phyloP scores from a whole-genome alignment of 2,113 vertebrate species.

The Toxotes jaculatrix region DNA sequence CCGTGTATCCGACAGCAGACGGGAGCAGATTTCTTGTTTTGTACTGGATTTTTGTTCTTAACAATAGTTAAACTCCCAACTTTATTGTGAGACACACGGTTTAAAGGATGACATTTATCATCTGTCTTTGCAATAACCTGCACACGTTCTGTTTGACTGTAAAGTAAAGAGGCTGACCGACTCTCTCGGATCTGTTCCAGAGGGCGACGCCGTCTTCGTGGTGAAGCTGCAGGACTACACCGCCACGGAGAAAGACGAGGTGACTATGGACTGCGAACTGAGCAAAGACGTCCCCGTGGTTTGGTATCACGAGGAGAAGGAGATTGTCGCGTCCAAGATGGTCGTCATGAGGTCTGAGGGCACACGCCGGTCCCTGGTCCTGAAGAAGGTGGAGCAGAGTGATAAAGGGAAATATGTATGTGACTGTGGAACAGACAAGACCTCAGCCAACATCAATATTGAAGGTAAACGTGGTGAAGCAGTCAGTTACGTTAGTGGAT shows the following conservation, averaged over 20 bases:
- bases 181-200: conserved; percentile 78
- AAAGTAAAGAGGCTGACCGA: neutral
- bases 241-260: conserved; percentile 93
- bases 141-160: neutral
- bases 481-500: neutral
- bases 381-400: conserved; percentile 90
- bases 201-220: conserved; percentile 93
- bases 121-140: too few species aligned
- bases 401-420: conserved; percentile 92
- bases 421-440: conserved; percentile 95
- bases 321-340: conserved; percentile 90
- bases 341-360: conserved; percentile 89
- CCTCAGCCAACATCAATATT: conserved; percentile 85
- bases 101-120: too few species aligned
- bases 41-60: neutral
- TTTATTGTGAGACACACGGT: too few species aligned
- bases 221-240: conserved; percentile 94
- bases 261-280: conserved; percentile 92
- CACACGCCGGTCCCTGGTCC: conserved; percentile 88
- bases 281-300: conserved; percentile 97
- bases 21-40: neutral
- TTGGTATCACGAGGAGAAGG: conserved; percentile 93
- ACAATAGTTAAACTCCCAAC: too few species aligned
- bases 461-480: conserved; percentile 85
- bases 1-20: neutral